phyloP scores from a whole-genome alignment of 2,797 vertebrate species.

The Apogon hyalosoma region DNA sequence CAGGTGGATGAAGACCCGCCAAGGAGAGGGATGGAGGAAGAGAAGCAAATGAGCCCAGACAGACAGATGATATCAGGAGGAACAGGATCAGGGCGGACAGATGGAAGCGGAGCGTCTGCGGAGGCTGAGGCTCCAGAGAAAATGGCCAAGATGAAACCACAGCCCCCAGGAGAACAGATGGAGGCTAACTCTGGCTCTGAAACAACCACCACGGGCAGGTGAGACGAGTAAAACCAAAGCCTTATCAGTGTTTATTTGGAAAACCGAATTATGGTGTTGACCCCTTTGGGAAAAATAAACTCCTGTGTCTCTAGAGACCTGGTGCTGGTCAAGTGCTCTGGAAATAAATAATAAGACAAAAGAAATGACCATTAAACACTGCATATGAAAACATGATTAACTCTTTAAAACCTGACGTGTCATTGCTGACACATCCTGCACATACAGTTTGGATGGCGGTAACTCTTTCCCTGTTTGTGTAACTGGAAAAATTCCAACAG shows the following conservation, averaged over 20 bases:
- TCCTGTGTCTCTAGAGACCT: too few relatives aligned
- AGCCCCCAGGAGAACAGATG: constrained; percentile 64
- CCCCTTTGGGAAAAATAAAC: too few relatives aligned
- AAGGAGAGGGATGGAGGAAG: constrained; percentile 22
- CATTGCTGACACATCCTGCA: too few relatives aligned
- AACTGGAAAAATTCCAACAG: too few relatives aligned
- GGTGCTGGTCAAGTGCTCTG: too few relatives aligned
- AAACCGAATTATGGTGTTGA: not conserved
- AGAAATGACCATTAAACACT: too few relatives aligned
- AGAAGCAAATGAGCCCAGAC: constrained; percentile 31
- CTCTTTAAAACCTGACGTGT: too few relatives aligned
- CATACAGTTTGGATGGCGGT: too few relatives aligned
- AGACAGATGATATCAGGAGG: constrained; percentile 35
- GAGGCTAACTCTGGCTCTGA: constrained; percentile 54
- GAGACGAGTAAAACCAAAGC: constrained; percentile 37
- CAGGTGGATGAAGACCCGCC: constrained; percentile 51
- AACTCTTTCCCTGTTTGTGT: too few relatives aligned
- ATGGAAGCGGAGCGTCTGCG: constrained; percentile 44
- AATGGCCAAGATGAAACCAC: constrained; percentile 51
- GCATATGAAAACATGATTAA: too few relatives aligned
- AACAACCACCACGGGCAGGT: constrained; percentile 63
- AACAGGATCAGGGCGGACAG: constrained; percentile 52
- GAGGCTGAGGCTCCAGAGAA: constrained; percentile 48
- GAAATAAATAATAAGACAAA: too few relatives aligned
- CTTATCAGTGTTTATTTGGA: constrained; percentile 19